Conservation (phyloP, 2,888 invertebrate genomes). For the Gymnocheta viridis region DNA sequence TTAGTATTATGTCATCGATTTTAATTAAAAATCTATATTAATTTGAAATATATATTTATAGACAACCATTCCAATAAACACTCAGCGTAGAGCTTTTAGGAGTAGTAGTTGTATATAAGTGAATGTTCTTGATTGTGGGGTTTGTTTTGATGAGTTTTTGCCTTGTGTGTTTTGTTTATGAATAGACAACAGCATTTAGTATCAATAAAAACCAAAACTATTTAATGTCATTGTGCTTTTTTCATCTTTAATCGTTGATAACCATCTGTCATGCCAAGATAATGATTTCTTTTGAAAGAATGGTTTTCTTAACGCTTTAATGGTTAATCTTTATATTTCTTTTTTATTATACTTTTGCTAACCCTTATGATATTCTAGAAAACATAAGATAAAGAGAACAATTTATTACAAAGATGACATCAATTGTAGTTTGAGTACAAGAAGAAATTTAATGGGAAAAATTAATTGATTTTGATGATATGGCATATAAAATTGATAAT, state of each 20-base stretch:
- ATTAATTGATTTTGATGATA: constrained; percentile 17
- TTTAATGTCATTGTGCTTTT: constrained; percentile 46
- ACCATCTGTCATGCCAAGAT: constrained; percentile 49
- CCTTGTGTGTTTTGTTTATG: not conserved
- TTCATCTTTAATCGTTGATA: constrained; percentile 59
- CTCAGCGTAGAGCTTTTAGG: not conserved
- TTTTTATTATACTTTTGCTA: constrained; percentile 2
- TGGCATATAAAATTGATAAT: not conserved
- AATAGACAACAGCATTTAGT: not conserved
- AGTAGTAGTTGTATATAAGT: not conserved
- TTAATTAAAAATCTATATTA: constrained; percentile 78
- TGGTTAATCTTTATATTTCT: constrained; percentile 32
- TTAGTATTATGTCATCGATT: constrained; percentile 81
- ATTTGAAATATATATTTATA: constrained; percentile 48
- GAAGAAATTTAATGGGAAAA: not conserved
- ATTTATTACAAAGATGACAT: constrained; percentile 18
- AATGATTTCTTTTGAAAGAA: not conserved
- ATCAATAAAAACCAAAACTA: constrained; percentile 34
- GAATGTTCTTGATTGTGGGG: not conserved
- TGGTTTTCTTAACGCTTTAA: constrained; percentile 26
- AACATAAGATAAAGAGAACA: not conserved
- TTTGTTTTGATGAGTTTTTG: not conserved
- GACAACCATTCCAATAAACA: not conserved
- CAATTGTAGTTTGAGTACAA: constrained; percentile 23
- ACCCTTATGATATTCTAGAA: constrained; percentile 2